A percentile compares a stretch with the other conserved stretches of the same genome.
Evolutionary conservation across 2,113 vertebrate species (phyloP).

Genomic region (Hiodon alosoides): DNA sequence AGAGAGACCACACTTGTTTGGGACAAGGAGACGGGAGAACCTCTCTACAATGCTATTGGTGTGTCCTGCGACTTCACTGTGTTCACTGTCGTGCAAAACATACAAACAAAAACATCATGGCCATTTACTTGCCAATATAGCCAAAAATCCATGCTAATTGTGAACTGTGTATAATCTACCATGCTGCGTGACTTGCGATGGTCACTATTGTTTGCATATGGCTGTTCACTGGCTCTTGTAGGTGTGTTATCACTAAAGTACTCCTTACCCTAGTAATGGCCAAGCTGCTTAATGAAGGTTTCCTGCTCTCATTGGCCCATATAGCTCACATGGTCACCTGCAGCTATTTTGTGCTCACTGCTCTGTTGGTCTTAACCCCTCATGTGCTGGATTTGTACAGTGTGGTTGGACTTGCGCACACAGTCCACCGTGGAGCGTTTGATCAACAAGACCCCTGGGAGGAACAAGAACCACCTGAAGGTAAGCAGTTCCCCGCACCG

Average conservation of each 20-base stretch:
- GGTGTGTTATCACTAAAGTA: no score
- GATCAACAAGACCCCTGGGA: constrained; percentile 81
- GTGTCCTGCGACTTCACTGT: constrained; percentile 33
- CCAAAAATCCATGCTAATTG: no score
- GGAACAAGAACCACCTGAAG: constrained; percentile 87
- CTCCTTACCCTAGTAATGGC: no score
- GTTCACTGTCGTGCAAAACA: not conserved
- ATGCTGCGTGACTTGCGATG: no score
- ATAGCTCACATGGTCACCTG: no score
- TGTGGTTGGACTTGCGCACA: constrained; percentile 95
- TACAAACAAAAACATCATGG: not conserved
- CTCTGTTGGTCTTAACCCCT: constrained; percentile 16
- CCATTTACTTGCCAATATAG: not conserved
- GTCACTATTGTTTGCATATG: no score
- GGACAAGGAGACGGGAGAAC: constrained; percentile 89
- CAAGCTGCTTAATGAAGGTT: no score
- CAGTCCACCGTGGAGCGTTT: constrained; percentile 93
- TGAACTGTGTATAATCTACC: no score
- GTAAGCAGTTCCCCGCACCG: constrained; percentile 52
- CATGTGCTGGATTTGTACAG: constrained; percentile 55
- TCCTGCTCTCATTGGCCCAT: no score
- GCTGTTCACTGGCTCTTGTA: no score
- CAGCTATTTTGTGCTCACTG: not conserved
- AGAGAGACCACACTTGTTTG: constrained; percentile 95
- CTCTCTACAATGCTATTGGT: constrained; percentile 94